phyloP scores from a whole-genome alignment of 1,140 invertebrate species.

The Caenorhabditis brenneri region DNA sequence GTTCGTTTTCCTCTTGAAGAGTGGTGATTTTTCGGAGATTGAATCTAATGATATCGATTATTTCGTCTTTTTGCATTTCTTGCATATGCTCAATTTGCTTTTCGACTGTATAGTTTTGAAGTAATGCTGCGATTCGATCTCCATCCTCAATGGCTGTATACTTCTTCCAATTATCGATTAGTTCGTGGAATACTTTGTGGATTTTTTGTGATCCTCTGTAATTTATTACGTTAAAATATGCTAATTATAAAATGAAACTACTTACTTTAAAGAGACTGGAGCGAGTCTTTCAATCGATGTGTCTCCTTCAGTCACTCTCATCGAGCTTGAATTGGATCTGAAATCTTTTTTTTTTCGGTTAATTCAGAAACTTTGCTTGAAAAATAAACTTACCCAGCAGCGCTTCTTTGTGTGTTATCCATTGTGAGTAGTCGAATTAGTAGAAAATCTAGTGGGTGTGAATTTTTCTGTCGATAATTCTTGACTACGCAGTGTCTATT shows the following conservation, averaged over 20 bases:
- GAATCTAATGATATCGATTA: neutral
- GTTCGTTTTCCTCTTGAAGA: slow-evolving; percentile 8
- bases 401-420: neutral
- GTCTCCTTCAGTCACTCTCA: neutral
- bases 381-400: neutral
- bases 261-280: neutral
- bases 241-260: neutral
- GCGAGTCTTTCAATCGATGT: neutral
- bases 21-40: slow-evolving; percentile 1
- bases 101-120: neutral
- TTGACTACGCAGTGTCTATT: neutral
- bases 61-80: neutral
- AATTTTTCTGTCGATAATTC: neutral
- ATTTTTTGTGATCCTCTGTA: neutral
- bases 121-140: neutral
- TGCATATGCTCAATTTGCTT: neutral
- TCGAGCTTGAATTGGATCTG: neutral
- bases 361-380: neutral
- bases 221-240: neutral
- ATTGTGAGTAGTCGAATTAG: neutral
- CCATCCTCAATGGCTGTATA: slow-evolving; percentile 10
- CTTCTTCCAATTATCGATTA: neutral
- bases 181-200: neutral
- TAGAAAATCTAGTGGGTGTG: neutral
- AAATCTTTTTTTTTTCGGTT: neutral